These are phyloP conservation scores for Stegana nigrithorax DNA, from an alignment of 2,888 invertebrate genomes.

Conservation along the genomic window DNA sequence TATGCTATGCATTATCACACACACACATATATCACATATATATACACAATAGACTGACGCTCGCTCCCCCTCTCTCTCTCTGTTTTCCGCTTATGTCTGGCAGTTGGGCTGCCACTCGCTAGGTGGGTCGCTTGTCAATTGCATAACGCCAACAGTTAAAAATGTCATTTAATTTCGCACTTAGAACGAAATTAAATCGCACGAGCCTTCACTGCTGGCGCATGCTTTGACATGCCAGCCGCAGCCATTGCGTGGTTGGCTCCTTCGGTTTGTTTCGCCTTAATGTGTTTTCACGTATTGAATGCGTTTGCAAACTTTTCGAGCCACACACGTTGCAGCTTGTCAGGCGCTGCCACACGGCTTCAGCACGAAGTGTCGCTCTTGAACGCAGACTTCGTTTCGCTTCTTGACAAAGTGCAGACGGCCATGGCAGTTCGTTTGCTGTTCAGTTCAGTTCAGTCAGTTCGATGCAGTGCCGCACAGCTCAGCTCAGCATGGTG, in stretches of 20 bases:
- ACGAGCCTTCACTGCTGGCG: conserved; percentile 52
- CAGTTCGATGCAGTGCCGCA: not conserved
- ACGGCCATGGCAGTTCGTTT: conserved; percentile 30
- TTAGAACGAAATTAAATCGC: conserved; percentile 59
- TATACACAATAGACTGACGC: not conserved
- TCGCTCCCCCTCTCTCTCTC: not conserved
- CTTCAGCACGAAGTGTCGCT: not conserved
- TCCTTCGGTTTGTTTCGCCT: not conserved
- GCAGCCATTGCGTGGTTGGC: conserved; percentile 28
- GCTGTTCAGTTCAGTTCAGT: not conserved
- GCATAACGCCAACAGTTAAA: conserved; percentile 10
- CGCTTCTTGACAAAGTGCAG: conserved; percentile 55
- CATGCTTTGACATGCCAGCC: too few relatives aligned
- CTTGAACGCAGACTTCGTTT: conserved; percentile 33
- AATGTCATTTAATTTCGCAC: conserved; percentile 43
- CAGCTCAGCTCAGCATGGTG: conserved; percentile 37
- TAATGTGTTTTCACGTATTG: not conserved
- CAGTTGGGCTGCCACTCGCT: not conserved
- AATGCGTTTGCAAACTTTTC: too few relatives aligned
- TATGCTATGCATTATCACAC: too few relatives aligned
- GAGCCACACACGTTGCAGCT: too few relatives aligned
- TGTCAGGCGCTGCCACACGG: too few relatives aligned
- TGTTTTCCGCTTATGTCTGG: not conserved
- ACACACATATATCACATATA: not conserved
- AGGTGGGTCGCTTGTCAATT: not conserved